Base-by-base conservation (phyloP, 53 echinoderm and acorn worm genomes). In the Pentamera pediparva region DNA sequence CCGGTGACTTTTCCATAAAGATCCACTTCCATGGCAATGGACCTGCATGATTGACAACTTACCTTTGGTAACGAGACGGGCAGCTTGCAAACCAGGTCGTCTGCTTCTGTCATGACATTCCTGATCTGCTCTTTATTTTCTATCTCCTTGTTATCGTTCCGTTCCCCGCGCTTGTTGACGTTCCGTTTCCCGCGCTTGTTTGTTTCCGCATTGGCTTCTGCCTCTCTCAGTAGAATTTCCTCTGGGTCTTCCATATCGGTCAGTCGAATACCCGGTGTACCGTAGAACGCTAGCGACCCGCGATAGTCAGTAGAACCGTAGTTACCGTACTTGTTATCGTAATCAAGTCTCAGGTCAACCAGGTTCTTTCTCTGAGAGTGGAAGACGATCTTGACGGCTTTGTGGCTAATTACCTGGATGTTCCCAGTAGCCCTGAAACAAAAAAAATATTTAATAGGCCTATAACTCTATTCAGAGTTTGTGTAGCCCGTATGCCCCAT, bases 221-320 rank as follows among this genome's bases (percentile, higher is more conserved):
- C 87, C 36, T 92, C 93, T 20, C 78, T 75, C 4, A 92, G 84
- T 24, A 92, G 80, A n/a, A 82, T 72, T 63, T 95, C 95, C 48
- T 89, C 89, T 1, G 95, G 95, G 65, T 95, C 95, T 61, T 87
- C 90, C 82, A 87, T 90, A 70, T 95, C 90, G 11, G 82, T 65
- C 20, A 95, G 79, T 12, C 59, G 70, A 63, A 95, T 76, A 34
- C 83, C 77, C 13, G 90, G 87, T 60, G 12, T 82, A 57, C 95
- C 90, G 70, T 94, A 95, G 22, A 95, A 95, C 74, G 90, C 95
- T 19, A 87, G 84, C 80, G 87, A 65, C 36, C 95, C 95, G 30
- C 90, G 79, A 59, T 87, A 95, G 24, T 90, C 89, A 2, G 87
- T 74, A 6, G 89, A 89, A 79, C 95, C 90, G 76, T 95, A 82